Conservation (phyloP, 2,797 vertebrate species). For the Miichthys miiuy region DNA sequence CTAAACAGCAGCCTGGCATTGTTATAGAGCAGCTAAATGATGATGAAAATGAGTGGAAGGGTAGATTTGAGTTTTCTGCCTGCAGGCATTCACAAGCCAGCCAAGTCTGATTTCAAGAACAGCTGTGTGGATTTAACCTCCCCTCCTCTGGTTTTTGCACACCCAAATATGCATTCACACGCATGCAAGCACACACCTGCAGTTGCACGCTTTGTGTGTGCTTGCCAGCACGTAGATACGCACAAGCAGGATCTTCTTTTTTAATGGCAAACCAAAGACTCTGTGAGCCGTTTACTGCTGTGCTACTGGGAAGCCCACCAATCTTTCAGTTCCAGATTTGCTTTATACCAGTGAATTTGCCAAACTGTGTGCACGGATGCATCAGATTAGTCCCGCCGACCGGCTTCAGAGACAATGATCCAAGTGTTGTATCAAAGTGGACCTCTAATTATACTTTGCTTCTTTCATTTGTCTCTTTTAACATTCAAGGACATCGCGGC, state of each 20-base stretch:
- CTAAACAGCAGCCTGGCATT: conserved; percentile 66
- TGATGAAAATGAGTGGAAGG: conserved; percentile 72
- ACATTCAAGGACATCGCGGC: conserved; percentile 2
- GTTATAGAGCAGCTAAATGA: conserved; percentile 64
- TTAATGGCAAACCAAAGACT: conserved; percentile 50
- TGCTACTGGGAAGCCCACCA: conserved; percentile 44
- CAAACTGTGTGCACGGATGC: conserved; percentile 18
- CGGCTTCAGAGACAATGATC: conserved; percentile 52
- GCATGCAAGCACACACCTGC: conserved; percentile 6
- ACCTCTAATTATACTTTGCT: conserved; percentile 35
- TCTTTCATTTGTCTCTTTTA: conserved; percentile 34
- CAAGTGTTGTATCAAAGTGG: conserved; percentile 37
- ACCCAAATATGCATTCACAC: conserved; percentile 26
- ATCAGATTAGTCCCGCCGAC: conserved; percentile 40
- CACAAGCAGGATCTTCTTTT: conserved; percentile 29
- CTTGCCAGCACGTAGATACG: background rate
- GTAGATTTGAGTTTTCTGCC: conserved; percentile 63
- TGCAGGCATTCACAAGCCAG: conserved; percentile 62
- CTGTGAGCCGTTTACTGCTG: conserved; percentile 52
- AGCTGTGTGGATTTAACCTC: conserved; percentile 76
- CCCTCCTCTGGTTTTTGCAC: conserved; percentile 2
- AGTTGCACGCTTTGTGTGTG: background rate
- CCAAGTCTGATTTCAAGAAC: conserved; percentile 74
- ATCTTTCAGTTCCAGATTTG: conserved; percentile 48
- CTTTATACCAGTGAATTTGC: conserved; percentile 33